A percentile compares a stretch with the other conserved stretches of the same genome.
Conservation (phyloP, 2,113 vertebrate species). For the Progne subis region DNA sequence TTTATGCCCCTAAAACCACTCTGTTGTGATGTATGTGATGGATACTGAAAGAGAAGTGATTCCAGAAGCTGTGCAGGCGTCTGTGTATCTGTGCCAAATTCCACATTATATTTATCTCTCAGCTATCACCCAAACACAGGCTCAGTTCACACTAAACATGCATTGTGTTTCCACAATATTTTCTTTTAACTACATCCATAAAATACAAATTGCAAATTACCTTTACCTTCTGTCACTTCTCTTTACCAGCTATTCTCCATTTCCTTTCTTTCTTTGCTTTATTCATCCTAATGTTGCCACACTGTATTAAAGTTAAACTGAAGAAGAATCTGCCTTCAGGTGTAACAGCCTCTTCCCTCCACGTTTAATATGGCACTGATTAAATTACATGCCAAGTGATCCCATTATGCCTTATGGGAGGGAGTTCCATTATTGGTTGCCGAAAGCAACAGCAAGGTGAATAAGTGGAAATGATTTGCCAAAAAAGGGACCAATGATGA, state of each 20-base stretch:
- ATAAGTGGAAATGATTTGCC: not conserved
- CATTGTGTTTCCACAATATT: constrained; percentile 37
- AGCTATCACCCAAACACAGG: constrained; percentile 71
- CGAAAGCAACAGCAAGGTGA: not conserved
- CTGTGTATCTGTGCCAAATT: constrained; percentile 61
- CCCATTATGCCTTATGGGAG: not conserved
- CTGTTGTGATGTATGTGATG: constrained; percentile 55
- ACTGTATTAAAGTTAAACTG: constrained; percentile 10
- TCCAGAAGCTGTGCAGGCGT: constrained; percentile 53
- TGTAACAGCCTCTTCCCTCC: not conserved
- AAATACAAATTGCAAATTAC: constrained; percentile 55
- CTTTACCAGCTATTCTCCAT: not conserved
- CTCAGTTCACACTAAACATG: constrained; percentile 30
- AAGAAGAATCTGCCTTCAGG: not conserved
- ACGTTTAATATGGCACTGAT: not conserved
- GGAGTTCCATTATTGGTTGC: not conserved
- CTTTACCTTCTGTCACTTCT: constrained; percentile 21
- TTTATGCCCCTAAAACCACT: constrained; percentile 60
- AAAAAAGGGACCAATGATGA: not conserved
- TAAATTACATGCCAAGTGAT: not conserved
- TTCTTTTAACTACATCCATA: constrained; percentile 40
- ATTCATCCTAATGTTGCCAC: not conserved
- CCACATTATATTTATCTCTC: constrained; percentile 70
- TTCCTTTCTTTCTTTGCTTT: constrained; percentile 16
- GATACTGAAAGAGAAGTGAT: constrained; percentile 55